Evolutionary conservation across 2,888 invertebrate genomes (phyloP).

Genomic region (Tenthredo mesomela): DNA sequence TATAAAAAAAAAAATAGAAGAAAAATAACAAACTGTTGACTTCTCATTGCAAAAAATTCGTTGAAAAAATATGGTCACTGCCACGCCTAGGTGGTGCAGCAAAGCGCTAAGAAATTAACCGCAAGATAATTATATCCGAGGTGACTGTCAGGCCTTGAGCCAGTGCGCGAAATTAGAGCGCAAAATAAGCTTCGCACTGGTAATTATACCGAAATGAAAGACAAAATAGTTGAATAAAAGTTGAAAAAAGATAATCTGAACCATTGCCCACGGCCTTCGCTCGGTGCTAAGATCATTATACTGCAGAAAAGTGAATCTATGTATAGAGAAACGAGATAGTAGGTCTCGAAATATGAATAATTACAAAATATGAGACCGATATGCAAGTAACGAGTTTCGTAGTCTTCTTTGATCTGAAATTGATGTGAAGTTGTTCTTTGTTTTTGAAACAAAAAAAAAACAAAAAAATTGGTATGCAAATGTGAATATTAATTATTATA

Average conservation of each 20-base stretch:
- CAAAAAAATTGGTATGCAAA: neutral
- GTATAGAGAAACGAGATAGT: neutral
- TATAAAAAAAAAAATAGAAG: too few relatives aligned
- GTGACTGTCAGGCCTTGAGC: constrained; percentile 20
- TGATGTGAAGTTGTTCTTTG: neutral
- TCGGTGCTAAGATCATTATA: neutral
- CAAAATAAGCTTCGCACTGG: neutral
- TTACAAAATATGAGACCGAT: constrained; percentile 2
- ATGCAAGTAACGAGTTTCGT: neutral
- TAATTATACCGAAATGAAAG: constrained; percentile 13
- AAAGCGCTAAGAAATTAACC: constrained; percentile 1
- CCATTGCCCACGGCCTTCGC: neutral
- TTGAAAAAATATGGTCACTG: neutral
- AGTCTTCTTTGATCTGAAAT: neutral
- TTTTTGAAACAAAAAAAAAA: neutral
- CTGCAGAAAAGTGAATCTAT: neutral
- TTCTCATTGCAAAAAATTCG: neutral
- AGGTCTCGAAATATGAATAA: neutral
- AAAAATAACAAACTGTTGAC: neutral
- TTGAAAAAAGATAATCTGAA: neutral
- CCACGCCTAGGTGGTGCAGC: neutral
- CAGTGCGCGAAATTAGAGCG: constrained; percentile 23
- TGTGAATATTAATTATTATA: neutral
- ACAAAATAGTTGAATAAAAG: neutral
- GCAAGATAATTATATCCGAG: constrained; percentile 14